phyloP scores from a whole-genome alignment of 1,140 invertebrate species.

The Drusus annulatus region DNA sequence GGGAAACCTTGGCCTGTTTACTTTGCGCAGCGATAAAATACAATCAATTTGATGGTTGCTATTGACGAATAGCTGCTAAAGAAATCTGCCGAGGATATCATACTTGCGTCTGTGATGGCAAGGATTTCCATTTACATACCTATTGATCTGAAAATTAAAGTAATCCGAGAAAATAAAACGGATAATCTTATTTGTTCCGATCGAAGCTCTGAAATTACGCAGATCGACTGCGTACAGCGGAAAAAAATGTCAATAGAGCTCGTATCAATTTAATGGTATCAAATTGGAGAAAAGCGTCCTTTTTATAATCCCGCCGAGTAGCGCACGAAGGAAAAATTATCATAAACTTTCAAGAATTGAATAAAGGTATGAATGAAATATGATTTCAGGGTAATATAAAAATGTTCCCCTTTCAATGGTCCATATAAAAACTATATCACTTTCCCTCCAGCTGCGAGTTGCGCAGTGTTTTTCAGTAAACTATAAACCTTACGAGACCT shows the following conservation, averaged over 20 bases:
- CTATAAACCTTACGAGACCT: constrained; percentile 31
- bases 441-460: background rate
- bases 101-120: too few relatives aligned
- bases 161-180: background rate
- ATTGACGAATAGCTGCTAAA: too few relatives aligned
- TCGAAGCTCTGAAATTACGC: constrained; percentile 14
- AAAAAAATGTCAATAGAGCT: background rate
- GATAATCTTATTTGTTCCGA: constrained; percentile 5
- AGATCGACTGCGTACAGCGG: background rate
- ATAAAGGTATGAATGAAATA: constrained; percentile 30
- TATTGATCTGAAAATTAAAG: too few relatives aligned
- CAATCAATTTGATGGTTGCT: too few relatives aligned
- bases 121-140: too few relatives aligned
- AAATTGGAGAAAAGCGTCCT: constrained; percentile 16
- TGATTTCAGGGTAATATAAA: constrained; percentile 29
- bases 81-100: too few relatives aligned
- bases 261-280: constrained; percentile 21
- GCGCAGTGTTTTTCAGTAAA: background rate
- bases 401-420: constrained; percentile 23
- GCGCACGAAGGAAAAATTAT: constrained; percentile 17
- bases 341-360: constrained; percentile 32
- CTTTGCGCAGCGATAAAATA: too few relatives aligned
- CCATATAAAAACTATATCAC: constrained; percentile 11
- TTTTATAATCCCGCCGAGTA: background rate
- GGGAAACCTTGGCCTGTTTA: too few relatives aligned